Conservation (phyloP, 2,888 invertebrate genomes). For the Lepidocyrtoides sp. region DNA sequence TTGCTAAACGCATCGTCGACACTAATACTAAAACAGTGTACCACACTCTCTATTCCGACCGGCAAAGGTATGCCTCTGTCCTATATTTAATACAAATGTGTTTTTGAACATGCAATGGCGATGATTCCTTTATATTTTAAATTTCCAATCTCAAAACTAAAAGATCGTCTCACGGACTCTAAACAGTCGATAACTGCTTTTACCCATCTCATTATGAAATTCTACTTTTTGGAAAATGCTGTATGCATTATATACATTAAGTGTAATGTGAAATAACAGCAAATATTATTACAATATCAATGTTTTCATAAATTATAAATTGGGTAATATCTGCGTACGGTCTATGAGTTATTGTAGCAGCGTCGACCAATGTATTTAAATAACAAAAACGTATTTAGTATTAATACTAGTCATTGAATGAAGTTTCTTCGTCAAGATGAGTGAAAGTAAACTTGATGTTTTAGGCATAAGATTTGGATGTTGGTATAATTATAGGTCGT, state of each 20-base stretch:
- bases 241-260: too few relatives aligned
- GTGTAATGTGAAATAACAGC: too few relatives aligned
- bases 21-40: background rate
- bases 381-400: background rate
- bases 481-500: constrained; percentile 31
- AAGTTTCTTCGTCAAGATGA: background rate
- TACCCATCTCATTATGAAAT: too few relatives aligned
- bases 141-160: too few relatives aligned
- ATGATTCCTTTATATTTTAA: too few relatives aligned
- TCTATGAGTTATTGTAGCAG: background rate
- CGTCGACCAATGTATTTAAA: background rate
- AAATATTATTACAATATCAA: too few relatives aligned
- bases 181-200: too few relatives aligned
- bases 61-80: background rate
- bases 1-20: background rate
- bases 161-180: too few relatives aligned
- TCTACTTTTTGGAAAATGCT: too few relatives aligned
- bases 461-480: constrained; percentile 3
- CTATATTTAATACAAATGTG: too few relatives aligned
- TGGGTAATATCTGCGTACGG: background rate
- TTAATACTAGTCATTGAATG: background rate
- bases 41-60: background rate
- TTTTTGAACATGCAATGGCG: too few relatives aligned
- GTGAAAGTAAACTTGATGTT: background rate
- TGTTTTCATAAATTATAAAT: background rate